Conservation (phyloP, 2,888 invertebrate species). For the Drosophila tripunctata region DNA sequence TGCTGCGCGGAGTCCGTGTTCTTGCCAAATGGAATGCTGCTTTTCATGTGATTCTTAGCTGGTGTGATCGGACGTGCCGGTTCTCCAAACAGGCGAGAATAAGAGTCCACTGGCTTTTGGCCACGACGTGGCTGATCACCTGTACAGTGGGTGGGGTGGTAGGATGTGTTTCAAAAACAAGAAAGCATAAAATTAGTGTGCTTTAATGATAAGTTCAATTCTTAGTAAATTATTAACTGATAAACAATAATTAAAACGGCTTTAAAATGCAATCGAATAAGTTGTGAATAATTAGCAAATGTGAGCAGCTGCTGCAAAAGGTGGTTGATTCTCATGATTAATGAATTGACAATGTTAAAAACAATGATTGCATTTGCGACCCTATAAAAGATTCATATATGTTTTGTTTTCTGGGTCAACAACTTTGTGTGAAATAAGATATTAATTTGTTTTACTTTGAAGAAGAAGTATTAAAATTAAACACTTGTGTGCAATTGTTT, state of each 20-base stretch:
- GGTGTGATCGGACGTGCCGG: constrained; percentile 85
- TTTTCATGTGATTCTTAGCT: constrained; percentile 86
- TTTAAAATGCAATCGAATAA: constrained; percentile 3
- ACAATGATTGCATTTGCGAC: background rate
- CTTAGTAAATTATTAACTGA: background rate
- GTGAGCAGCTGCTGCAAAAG: constrained; percentile 16
- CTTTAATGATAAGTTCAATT: constrained; percentile 4
- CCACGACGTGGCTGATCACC: constrained; percentile 83
- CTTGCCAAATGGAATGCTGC: constrained; percentile 85
- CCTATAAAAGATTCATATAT: background rate
- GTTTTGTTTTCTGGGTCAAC: background rate
- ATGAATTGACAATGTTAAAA: background rate
- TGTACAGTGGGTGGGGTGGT: too few species aligned
- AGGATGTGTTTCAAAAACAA: constrained; percentile 11
- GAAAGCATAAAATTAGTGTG: constrained; percentile 37
- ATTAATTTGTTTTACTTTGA: background rate
- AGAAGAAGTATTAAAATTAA: too few species aligned
- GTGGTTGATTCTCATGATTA: background rate
- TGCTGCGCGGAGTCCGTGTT: constrained; percentile 79
- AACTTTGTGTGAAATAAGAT: background rate
- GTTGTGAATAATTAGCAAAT: constrained; percentile 15
- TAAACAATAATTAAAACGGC: constrained; percentile 8
- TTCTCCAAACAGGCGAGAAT: constrained; percentile 86
- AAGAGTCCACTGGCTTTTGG: constrained; percentile 85
- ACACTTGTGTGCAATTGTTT: background rate